Conservation (phyloP, 1,140 invertebrate species). For the Acromyrmex charruanus region DNA sequence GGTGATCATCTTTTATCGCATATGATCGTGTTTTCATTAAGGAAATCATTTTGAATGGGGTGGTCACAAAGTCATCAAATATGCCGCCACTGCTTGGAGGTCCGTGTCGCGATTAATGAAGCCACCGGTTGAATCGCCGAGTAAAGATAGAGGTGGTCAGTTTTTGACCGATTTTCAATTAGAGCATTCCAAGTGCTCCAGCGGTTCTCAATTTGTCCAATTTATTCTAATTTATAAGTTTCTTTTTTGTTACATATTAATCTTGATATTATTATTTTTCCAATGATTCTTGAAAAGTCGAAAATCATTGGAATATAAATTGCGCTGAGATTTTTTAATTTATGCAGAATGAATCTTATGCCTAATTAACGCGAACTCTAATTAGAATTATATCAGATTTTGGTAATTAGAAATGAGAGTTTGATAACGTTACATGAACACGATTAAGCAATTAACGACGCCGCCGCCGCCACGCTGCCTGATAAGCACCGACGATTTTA, state of each 20-base stretch:
- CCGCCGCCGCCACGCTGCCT: background rate
- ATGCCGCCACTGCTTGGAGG: constrained; percentile 67
- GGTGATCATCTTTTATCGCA: constrained; percentile 67
- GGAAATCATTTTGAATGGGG: constrained; percentile 74
- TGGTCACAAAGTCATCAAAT: constrained; percentile 75
- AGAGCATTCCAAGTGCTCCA: constrained; percentile 57
- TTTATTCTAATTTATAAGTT: constrained; percentile 16
- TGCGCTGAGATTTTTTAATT: constrained; percentile 60
- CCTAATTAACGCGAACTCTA: constrained; percentile 69
- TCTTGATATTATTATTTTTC: background rate
- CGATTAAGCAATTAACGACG: constrained; percentile 69
- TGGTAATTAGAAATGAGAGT: constrained; percentile 65
- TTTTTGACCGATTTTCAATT: constrained; percentile 77
- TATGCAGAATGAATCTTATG: constrained; percentile 51
- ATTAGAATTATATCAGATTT: constrained; percentile 77
- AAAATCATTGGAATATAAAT: constrained; percentile 13
- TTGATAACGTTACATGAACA: constrained; percentile 63
- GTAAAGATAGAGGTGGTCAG: constrained; percentile 70
- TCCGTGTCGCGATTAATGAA: constrained; percentile 78
- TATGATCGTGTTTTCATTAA: constrained; percentile 79
- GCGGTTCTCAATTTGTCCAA: constrained; percentile 67
- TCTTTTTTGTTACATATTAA: background rate
- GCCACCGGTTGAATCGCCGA: constrained; percentile 72
- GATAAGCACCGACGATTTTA: background rate
- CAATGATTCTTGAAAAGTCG: background rate